A percentile compares a stretch with the other conserved stretches of the same genome.
phyloP scores from a whole-genome alignment of 1,140 invertebrate genomes.

The Hycleus cichorii region DNA sequence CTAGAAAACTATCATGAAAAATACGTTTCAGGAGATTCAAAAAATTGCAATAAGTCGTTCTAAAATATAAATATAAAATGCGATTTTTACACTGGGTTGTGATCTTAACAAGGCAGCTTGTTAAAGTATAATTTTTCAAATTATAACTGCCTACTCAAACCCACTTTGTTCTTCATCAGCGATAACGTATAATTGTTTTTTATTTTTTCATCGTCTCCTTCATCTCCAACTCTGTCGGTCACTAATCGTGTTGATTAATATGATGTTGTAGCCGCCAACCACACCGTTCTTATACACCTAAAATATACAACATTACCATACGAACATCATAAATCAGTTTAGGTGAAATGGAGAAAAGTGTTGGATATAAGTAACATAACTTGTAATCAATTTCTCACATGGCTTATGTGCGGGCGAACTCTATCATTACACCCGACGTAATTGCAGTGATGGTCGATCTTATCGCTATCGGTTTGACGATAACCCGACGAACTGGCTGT shows the following conservation, averaged over 20 bases:
- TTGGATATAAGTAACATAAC: conserved; percentile 13
- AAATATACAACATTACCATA: conserved; percentile 26
- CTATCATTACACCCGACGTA: conserved; percentile 18
- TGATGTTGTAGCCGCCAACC: conserved; percentile 2
- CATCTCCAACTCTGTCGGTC: too few species aligned
- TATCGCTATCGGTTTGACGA: conserved; percentile 1
- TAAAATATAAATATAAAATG: too few species aligned
- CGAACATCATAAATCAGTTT: conserved; percentile 20
- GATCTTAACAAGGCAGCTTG: neutral
- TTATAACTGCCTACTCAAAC: neutral
- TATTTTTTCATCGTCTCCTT: too few species aligned
- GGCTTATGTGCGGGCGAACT: conserved; percentile 15
- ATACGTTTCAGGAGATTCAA: too few species aligned
- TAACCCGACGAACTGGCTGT: too few species aligned
- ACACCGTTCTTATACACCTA: conserved; percentile 5
- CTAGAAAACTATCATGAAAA: too few species aligned
- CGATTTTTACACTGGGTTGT: too few species aligned
- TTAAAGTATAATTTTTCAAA: conserved; percentile 9
- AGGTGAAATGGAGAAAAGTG: conserved; percentile 13
- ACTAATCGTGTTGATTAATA: conserved; percentile 4
- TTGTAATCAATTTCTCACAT: conserved; percentile 26
- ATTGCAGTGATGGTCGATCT: conserved; percentile 14
- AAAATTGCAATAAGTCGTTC: too few species aligned
- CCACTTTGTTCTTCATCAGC: neutral
- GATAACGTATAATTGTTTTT: too few species aligned